Evolutionary conservation across 2,113 vertebrate species (phyloP).

Genomic region (Regulus satrapa): DNA sequence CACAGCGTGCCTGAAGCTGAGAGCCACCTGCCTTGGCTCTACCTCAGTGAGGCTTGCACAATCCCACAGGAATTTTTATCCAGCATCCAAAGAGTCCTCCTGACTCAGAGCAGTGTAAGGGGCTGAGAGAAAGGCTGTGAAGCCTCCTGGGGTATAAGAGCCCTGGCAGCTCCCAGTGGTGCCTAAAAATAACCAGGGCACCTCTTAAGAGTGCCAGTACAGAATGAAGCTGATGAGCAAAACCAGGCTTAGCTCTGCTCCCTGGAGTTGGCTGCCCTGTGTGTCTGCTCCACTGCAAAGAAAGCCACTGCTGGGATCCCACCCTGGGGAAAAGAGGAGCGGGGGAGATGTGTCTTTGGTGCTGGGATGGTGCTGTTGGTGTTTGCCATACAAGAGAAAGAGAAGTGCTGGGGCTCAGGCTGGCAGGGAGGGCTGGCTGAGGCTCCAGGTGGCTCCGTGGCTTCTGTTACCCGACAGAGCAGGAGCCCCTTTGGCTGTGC

Average conservation of each 20-base stretch:
- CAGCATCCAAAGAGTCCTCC: not conserved
- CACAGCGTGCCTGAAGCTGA: not conserved
- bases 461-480: not conserved
- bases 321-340: no score
- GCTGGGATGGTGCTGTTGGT: not conserved
- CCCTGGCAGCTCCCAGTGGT: not conserved
- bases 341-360: not conserved
- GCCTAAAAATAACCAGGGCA: slow-evolving; percentile 28
- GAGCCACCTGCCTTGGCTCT: not conserved
- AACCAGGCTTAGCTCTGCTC: not conserved
- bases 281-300: not conserved
- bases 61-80: not conserved
- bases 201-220: not conserved
- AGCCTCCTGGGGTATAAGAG: not conserved
- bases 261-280: not conserved
- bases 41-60: not conserved
- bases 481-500: not conserved
- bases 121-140: not conserved
- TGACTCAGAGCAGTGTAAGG: not conserved
- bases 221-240: slow-evolving; percentile 7
- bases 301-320: not conserved
- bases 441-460: fast-evolving
- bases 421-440: not conserved
- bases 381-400: not conserved
- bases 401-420: not conserved